Base-by-base conservation (phyloP, 2,113 vertebrate genomes). In the Apus apus region DNA sequence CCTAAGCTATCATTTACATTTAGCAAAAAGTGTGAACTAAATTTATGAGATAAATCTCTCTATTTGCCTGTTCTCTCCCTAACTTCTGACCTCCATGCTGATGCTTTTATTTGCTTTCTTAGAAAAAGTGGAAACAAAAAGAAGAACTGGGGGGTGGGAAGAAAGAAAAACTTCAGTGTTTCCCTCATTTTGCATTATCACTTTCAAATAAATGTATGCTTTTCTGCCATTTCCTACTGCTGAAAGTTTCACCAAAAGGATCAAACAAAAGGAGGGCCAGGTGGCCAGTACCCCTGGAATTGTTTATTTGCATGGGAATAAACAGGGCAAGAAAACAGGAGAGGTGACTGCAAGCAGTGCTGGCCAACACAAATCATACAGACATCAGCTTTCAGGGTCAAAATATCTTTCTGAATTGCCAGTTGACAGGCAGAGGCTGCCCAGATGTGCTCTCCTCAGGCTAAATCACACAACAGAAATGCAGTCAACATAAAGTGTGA, bases 1-100 rank as follows among this genome's bases (percentile, higher is more conserved):
- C 80, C 29, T 64, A 95, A 96, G 90, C 91, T 94, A 94, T 96
- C 97, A 96, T 94, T 97, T 97, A 95, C 91, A 94, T 64, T 71
- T 91, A 95, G 84, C 60, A 85, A 92, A 78, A 96, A 87, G 32
- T 17, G 18, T 72, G 84, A 95, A 91, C 72, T 89, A 87, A 53
- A 86, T 71, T 80, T 48, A 74, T 29, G 75, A 81, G 62, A 74
- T 61, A 60, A 92, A 82, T 54, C 51, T 60, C 72, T 38, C 61
- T 20, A 17, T 40, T 67, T 57, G 61, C 43, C 36, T 5, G 9
- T 54, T 16, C 48, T 32, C 23, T 81, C 54, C 79, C 38, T 53
- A 61, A 54, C 67, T 75, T 62, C 2, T 2, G 71, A 61, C 57
- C 53, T 38, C 77, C 29, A 25, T 32, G 83, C 10, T 36, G 29